These are phyloP conservation scores for Anabacerthia variegaticeps DNA, from an alignment of 2,797 vertebrate genomes.

Conservation along the genomic window DNA sequence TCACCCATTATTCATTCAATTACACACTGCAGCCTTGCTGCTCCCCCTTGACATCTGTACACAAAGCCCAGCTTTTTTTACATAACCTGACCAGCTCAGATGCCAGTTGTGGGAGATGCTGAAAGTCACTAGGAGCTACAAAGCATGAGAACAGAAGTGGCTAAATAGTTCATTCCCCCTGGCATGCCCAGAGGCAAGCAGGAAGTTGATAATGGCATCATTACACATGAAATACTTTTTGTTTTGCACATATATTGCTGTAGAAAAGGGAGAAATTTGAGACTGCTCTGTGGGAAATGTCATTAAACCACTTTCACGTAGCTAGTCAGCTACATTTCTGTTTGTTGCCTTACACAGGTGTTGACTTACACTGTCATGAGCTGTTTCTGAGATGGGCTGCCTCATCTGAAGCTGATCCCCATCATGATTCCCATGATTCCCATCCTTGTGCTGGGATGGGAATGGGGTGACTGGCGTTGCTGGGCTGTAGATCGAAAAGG, in stretches of 20 bases:
- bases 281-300: background rate
- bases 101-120: background rate
- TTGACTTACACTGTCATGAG: background rate
- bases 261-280: background rate
- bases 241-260: background rate
- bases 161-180: background rate
- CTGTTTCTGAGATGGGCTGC: background rate
- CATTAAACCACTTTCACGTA: background rate
- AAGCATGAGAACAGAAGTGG: background rate
- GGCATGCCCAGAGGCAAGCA: background rate
- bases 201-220: background rate
- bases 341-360: background rate
- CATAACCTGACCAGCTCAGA: slow-evolving; percentile 3
- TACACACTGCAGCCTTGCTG: background rate
- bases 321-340: background rate
- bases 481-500: background rate
- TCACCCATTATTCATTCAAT: slow-evolving; percentile 34
- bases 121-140: background rate
- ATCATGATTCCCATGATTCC: too few relatives aligned
- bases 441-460: background rate
- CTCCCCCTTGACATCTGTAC: background rate
- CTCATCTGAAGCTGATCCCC: background rate
- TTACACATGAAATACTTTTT: background rate
- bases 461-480: background rate
- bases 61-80: background rate